Evolutionary conservation across 1,140 invertebrate genomes (phyloP), one percentile per base, ranked within the genome.

Genomic region (Diabrotica undecimpunctata): DNA sequence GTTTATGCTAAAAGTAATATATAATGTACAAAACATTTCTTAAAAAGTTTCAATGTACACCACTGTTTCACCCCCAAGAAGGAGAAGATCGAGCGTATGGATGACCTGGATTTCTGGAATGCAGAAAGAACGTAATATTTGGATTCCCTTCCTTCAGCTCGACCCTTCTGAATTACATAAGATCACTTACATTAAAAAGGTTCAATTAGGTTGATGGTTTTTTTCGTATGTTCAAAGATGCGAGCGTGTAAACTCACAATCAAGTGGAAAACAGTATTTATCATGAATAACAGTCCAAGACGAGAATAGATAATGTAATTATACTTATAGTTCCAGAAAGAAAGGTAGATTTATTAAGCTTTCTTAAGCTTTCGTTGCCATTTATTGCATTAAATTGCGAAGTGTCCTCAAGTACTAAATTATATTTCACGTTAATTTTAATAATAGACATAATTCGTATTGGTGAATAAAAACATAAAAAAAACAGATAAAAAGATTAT

Each of bases 131-230:
- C 41, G 41, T 46, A 10, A 46, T 46, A 46, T 46, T 46, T 46
- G 41, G 41, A 46, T 46, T 46, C 41, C 41, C 6, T 46, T n/a
- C 8, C 41, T 46, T 46, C 6, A n/a, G n/a, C 41, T 46, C 41
- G 41, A 46, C 41, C n/a, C 41, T 46, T 10, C 41, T 46, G 41
- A 46, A 46, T 46, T 46, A 46, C 41, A 46, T 46, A 46, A 46
- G 41, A 46, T 46, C 41, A 46, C 41, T 46, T 46, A 46, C 41
- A 46, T 46, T 46, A 46, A 46, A 46, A n/a, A 46, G 41, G 41
- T 46, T 46, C 41, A 46, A 46, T 46, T 46, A 46, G 41, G 41
- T 46, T 46, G 41, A 46, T 46, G 41, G 41, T 46, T 46, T 46
- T n/a, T 46, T 46, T n/a, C 41, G 41, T 10, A 46, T 46, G n/a